These are phyloP conservation scores for Drosophila pseudotalamancana DNA, from an alignment of 2,888 invertebrate genomes.

Conservation along the genomic window DNA sequence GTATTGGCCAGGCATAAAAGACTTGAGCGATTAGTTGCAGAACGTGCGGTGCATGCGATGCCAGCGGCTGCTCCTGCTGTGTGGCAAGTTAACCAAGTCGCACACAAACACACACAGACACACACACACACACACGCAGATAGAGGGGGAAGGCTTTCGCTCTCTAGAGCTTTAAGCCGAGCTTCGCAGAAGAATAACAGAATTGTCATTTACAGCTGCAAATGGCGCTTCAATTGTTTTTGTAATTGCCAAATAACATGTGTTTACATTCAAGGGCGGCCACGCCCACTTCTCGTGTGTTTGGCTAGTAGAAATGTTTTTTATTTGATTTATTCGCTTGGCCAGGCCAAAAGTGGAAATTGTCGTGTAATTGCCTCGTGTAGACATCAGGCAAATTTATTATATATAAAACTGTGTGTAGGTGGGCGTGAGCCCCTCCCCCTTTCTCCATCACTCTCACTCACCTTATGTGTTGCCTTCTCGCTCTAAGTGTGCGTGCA, in stretches of 20 bases:
- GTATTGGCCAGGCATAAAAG: slow-evolving; percentile 66
- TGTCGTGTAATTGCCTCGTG: slow-evolving; percentile 65
- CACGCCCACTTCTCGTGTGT: slow-evolving; percentile 40
- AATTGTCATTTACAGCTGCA: slow-evolving; percentile 45
- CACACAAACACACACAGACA: neutral
- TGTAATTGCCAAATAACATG: slow-evolving; percentile 55
- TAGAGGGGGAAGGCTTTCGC: too few relatives aligned
- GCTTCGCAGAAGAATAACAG: slow-evolving; percentile 49
- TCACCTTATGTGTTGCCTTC: neutral
- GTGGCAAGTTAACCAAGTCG: neutral
- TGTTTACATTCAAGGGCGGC: slow-evolving; percentile 43
- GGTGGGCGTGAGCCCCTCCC: slow-evolving; percentile 1
- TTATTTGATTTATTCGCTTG: slow-evolving; percentile 65
- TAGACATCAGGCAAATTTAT: slow-evolving; percentile 55
- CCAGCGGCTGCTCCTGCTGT: slow-evolving; percentile 18
- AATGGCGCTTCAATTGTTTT: slow-evolving; percentile 39
- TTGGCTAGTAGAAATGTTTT: slow-evolving; percentile 18
- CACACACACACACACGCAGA: slow-evolving; percentile 15
- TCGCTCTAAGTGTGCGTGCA: slow-evolving; percentile 13
- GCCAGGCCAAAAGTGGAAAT: slow-evolving; percentile 40
- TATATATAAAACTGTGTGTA: slow-evolving; percentile 28
- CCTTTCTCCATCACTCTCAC: too few relatives aligned
- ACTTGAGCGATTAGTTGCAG: slow-evolving; percentile 80
- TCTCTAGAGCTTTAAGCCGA: slow-evolving; percentile 42
- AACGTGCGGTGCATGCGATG: slow-evolving; percentile 71